phyloP scores from a whole-genome alignment of 2,888 invertebrate genomes.

The Euzetes globulus region DNA sequence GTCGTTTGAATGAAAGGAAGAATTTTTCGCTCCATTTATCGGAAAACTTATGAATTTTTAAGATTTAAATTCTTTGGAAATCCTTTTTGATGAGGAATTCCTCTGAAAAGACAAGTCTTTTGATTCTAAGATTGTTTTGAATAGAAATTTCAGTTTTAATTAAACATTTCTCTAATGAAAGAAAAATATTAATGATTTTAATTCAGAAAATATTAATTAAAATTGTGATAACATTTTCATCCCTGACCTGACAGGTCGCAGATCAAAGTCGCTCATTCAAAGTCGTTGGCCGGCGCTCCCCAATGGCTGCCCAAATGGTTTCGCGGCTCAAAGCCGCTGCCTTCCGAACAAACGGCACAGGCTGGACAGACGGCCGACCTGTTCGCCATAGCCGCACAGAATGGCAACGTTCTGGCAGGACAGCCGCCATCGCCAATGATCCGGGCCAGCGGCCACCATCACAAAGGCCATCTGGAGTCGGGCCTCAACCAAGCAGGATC shows the following conservation, averaged over 20 bases:
- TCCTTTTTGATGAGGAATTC: too few species aligned
- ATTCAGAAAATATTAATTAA: too few species aligned
- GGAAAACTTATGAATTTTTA: too few species aligned
- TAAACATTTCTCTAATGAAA: too few species aligned
- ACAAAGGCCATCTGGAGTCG: neutral
- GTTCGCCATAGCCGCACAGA: neutral
- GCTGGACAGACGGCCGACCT: conserved; percentile 3
- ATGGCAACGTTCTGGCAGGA: neutral
- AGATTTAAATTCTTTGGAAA: too few species aligned
- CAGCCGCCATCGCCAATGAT: conserved; percentile 22
- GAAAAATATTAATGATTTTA: too few species aligned
- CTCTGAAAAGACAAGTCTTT: too few species aligned
- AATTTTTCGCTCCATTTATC: too few species aligned
- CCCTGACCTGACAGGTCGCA: neutral
- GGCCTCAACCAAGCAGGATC: neutral
- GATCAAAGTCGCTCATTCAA: neutral
- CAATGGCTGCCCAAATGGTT: conserved; percentile 16
- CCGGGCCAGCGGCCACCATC: conserved; percentile 3
- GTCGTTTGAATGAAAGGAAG: too few species aligned
- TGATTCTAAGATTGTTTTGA: too few species aligned
- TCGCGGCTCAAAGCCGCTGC: neutral
- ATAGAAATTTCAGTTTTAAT: too few species aligned
- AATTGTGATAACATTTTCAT: too few species aligned
- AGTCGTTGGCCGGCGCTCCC: conserved; percentile 13
- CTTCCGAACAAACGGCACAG: neutral